Conservation (phyloP, 1,140 invertebrate species). For the Oscheius sp. region DNA sequence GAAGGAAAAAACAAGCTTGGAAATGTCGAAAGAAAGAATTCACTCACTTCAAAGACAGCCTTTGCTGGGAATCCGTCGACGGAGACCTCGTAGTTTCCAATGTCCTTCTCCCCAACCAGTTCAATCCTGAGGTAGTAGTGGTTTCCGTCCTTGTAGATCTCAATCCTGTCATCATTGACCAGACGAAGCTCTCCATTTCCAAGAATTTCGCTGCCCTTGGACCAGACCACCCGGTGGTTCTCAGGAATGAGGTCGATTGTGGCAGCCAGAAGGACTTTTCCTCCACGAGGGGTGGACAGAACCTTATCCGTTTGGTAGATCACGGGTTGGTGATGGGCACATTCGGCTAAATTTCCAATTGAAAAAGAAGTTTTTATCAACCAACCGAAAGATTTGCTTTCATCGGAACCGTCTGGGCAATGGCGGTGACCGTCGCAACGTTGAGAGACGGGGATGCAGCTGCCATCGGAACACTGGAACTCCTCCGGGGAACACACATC, state of each 20-base stretch:
- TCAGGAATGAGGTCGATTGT: constrained; percentile 29
- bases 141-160: constrained; percentile 29
- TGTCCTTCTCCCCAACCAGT: constrained; percentile 20
- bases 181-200: constrained; percentile 25
- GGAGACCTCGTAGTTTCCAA: constrained; percentile 32
- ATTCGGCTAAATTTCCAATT: constrained; percentile 4
- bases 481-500: not conserved
- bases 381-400: constrained; percentile 63
- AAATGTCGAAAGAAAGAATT: not conserved
- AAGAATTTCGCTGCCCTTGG: constrained; percentile 20
- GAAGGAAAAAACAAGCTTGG: not conserved
- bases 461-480: constrained; percentile 23
- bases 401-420: constrained; percentile 78
- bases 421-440: constrained; percentile 73
- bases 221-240: constrained; percentile 33
- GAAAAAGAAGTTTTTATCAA: not conserved
- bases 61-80: constrained; percentile 32
- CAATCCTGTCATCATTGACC: constrained; percentile 20
- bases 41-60: constrained; percentile 45
- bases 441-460: constrained; percentile 19
- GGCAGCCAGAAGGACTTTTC: constrained; percentile 34
- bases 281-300: constrained; percentile 29
- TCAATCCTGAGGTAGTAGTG: constrained; percentile 32
- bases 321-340: constrained; percentile 31
- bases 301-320: constrained; percentile 31